Evolutionary conservation across 2,113 vertebrate species (phyloP), one percentile per base, ranked within the genome.

Genomic region (Hoplias malabaricus): DNA sequence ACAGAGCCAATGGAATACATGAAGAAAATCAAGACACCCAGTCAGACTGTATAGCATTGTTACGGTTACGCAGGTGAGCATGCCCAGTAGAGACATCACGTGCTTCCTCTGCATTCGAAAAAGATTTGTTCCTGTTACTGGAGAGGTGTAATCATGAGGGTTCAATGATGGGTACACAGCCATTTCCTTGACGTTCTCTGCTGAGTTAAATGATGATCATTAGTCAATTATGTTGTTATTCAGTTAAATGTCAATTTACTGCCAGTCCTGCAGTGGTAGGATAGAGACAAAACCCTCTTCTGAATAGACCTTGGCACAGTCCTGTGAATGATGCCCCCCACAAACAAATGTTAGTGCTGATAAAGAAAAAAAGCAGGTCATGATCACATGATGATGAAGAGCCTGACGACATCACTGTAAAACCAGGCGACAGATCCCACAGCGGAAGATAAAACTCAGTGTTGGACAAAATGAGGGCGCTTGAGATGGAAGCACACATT

Each of bases 71-170:
- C 78, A 82, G 80, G 83, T 88, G 88, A 88, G 82, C 90, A 89
- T 90, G 90, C 87, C 80, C 71, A 87, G 82, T 79, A 87, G 78
- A 84, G 82, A 86, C 83, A 80, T 87, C 83, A 87, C 76, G 83
- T 83, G 85, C 77, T 86, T 85, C 88, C 84, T 78, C 85, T 92
- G 88, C 89, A 87, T 89, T 83, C 84, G 69, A 82, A 83, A 91
- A 85, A 90, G 88, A 90, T 85, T 77, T 82, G n/a, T 77, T 84
- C 61, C 59, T 48, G 73, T 69, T 84, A 80, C 76, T 19, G 40
- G 48, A 27, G 31, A 46, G 48, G 56, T 84, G 88, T 90, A 89
- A 84, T 88, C 76, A 67, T 50, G 76, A 53, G 72, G 40, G 53
- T 73, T 71, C 43, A 71, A 36, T 54, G 43, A 50, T 12, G 54